phyloP scores from a whole-genome alignment of 1,140 invertebrate species.

The Paralvinella palmiformis region DNA sequence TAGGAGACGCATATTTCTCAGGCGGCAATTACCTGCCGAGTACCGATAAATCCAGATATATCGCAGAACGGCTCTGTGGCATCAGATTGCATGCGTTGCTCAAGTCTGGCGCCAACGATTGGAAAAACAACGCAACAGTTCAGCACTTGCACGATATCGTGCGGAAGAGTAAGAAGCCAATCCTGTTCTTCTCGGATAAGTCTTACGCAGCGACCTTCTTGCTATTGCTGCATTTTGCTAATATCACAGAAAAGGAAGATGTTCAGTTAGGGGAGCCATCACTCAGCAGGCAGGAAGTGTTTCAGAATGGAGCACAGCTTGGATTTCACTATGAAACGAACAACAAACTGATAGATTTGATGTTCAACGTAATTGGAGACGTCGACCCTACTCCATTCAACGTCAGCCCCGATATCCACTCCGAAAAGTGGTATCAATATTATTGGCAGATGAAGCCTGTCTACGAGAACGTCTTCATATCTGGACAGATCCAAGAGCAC shows the following conservation, averaged over 20 bases:
- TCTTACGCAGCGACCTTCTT: conserved; percentile 1
- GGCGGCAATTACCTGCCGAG: not conserved
- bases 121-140: too few relatives aligned
- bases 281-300: not conserved
- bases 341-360: not conserved
- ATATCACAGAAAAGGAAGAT: conserved; percentile 17
- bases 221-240: conserved; percentile 33
- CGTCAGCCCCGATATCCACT: not conserved
- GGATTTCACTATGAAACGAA: not conserved
- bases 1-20: not conserved
- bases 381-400: too few relatives aligned
- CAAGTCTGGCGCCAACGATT: too few relatives aligned
- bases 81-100: too few relatives aligned
- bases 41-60: not conserved
- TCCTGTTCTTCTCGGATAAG: conserved; percentile 29
- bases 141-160: too few relatives aligned
- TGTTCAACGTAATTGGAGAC: not conserved
- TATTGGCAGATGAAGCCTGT: conserved; percentile 1
- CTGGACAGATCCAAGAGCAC: conserved; percentile 4
- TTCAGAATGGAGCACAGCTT: not conserved
- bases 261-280: too few relatives aligned
- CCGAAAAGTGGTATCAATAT: not conserved
- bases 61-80: not conserved
- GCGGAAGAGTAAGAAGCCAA: too few relatives aligned
- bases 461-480: not conserved